Base-by-base conservation (phyloP, 2,888 invertebrate species). In the Ferrisia virgata region DNA sequence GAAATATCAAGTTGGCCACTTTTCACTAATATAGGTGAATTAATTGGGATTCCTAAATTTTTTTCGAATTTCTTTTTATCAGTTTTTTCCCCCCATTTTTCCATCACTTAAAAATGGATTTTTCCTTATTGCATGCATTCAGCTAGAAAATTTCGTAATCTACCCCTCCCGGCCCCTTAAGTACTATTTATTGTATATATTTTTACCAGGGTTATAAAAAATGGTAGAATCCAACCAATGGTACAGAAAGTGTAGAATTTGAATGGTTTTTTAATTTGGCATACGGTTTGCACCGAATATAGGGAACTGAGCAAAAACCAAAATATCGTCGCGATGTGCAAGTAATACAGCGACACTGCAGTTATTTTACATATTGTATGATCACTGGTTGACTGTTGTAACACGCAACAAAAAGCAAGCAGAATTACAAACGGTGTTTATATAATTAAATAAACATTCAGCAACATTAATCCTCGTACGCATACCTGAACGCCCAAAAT, bases 301-400 rank as follows among this genome's bases (percentile, higher is more conserved):
- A 92, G 91, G 15, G 92, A 92, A 86, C 93, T 90, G 1, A 92
- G 90, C 79, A 93, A 91, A 86, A 94, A 91, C 93, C 93, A 94
- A 88, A 92, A 91, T 0, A 93, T 91, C 85, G 93, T 92, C 13
- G 92, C 91, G 79, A 94, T 90, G 88, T 94, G 93, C 0, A 93
- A 90, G 88, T 93, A 94, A 88, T 94, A 93, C 9, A 94, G 89
- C 2, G 92, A 88, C 9, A 94, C 88, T 0, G 93, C 93, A 80
- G 93, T 91, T 81, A 92, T 90, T 87, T 92, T 91, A 87, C 94
- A 94, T 87, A 92, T 91, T 15, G 91, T 90, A 36, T 90, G 90
- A 39, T 91, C 91, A 85, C 91, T 91, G 0, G 92, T 92, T 6
- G 93, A 92, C 93, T 93, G 88, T 43, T 11, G n/a, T 4, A 64